Evolutionary conservation across 2,888 invertebrate genomes (phyloP), one percentile per base, ranked within the genome.

Genomic region (Trissoscelio sp.): DNA sequence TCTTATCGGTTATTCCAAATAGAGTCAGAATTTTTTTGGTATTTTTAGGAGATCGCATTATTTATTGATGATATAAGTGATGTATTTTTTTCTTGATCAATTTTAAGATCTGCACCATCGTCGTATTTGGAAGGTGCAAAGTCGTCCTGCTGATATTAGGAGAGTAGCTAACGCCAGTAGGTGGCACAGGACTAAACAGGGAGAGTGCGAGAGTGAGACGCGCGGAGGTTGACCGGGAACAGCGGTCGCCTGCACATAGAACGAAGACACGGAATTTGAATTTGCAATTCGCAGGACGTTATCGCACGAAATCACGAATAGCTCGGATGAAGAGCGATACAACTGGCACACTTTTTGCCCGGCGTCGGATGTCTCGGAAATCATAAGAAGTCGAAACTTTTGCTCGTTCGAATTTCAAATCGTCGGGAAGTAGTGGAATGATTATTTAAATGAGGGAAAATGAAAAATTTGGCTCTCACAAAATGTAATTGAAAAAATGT

Each of bases 131-230:
- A 87, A 88, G 88, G 88, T 88, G 89, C 89, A 86, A 88, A 87
- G 87, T 86, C 87, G 87, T 91, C 91, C 91, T 91, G 90, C 42
- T 85, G 83, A 84, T 88, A 90, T 89, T 89, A 91, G 91, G 91
- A 86, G 86, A 85, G 83, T 87, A 91, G 87, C 80, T 74, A 74
- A 83, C 48, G 81, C 51, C 85, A 83, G 87, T 86, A 89, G 91
- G 90, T 91, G 88, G 91, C 91, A 88, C 91, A 91, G 91, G 91
- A 91, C 87, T 89, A 83, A 77, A 81, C 83, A 77, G 81, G 72
- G 81, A 82, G 75, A 85, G 22, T 12, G 42, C 83, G 81, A 83
- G 81, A 84, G 83, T 77, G 83, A 83, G 78, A 83, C 81, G 74
- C 46, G 58, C 14, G 22, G 58, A 67, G 73, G 31, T 66, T 69